Conservation (phyloP, 2,888 invertebrate species). For the Eupithecia vulgata region DNA sequence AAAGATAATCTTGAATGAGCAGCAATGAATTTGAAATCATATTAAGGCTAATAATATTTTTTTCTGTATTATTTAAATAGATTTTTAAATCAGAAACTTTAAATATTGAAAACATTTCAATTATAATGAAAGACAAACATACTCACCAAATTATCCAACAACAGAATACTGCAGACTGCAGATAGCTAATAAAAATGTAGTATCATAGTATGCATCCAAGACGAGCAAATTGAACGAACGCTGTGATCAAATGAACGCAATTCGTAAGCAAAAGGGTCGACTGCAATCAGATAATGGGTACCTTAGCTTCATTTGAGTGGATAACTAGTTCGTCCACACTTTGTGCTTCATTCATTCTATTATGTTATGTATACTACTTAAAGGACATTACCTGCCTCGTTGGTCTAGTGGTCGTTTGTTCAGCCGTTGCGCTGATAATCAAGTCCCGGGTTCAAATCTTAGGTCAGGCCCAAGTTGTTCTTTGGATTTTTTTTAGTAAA, state of each 20-base stretch:
- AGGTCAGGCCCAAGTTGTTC: too few species aligned
- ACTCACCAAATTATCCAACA: not conserved
- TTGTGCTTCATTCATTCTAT: not conserved
- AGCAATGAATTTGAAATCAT: not conserved
- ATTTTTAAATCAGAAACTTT: not conserved
- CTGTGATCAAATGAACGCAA: slow-evolving; percentile 60
- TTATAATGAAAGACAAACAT: not conserved
- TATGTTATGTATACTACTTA: too few species aligned
- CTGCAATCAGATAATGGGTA: slow-evolving; percentile 30
- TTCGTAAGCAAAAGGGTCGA: slow-evolving; percentile 51
- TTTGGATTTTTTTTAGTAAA: too few species aligned
- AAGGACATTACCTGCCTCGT: too few species aligned
- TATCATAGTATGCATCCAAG: not conserved
- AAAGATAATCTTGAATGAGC: not conserved
- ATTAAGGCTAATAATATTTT: too few species aligned
- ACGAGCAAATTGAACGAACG: slow-evolving; percentile 23
- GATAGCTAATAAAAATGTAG: not conserved
- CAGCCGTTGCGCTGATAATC: too few species aligned
- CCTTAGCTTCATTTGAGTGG: slow-evolving; percentile 18
- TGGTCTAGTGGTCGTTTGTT: too few species aligned
- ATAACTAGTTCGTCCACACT: slow-evolving; percentile 5
- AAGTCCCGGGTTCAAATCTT: too few species aligned
- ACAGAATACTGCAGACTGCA: not conserved
- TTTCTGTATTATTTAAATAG: not conserved
- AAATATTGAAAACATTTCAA: not conserved